Conservation (phyloP, 2,113 vertebrate species). For the Spilogale gracilis region DNA sequence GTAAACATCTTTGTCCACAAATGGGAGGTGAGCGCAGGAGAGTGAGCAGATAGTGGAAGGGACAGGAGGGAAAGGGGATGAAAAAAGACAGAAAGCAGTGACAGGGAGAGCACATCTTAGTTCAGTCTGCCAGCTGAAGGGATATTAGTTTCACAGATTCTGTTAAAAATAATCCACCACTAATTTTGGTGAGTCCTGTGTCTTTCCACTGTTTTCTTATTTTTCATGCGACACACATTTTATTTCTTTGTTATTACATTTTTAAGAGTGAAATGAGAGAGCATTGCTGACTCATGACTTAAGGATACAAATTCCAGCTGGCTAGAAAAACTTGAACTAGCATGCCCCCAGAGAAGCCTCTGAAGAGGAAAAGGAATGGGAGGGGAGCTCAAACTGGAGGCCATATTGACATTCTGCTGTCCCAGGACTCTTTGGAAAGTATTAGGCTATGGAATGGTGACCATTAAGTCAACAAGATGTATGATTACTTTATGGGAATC, state of each 20-base stretch:
- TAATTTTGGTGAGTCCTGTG: constrained; percentile 48
- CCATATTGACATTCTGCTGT: constrained; percentile 78
- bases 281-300: constrained; percentile 66
- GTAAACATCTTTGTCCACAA: constrained; percentile 91
- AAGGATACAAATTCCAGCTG: constrained; percentile 83
- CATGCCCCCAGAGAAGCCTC: constrained; percentile 82
- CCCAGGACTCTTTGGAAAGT: constrained; percentile 69
- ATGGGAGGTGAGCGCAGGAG: constrained; percentile 74
- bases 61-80: constrained; percentile 34
- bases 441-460: constrained; percentile 66
- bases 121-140: constrained; percentile 86
- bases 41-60: constrained; percentile 23
- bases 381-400: constrained; percentile 89
- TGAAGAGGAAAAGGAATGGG: constrained; percentile 81
- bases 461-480: constrained; percentile 73
- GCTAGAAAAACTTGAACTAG: constrained; percentile 86
- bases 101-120: constrained; percentile 83
- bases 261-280: constrained; percentile 66
- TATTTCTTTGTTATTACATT: constrained; percentile 74
- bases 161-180: constrained; percentile 44
- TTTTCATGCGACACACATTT: constrained; percentile 65
- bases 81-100: constrained; percentile 67
- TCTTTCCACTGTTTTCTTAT: constrained; percentile 35
- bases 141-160: constrained; percentile 59
- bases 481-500: constrained; percentile 70